Base-by-base conservation (phyloP, 2,113 vertebrate genomes). In the Octodon degus region DNA sequence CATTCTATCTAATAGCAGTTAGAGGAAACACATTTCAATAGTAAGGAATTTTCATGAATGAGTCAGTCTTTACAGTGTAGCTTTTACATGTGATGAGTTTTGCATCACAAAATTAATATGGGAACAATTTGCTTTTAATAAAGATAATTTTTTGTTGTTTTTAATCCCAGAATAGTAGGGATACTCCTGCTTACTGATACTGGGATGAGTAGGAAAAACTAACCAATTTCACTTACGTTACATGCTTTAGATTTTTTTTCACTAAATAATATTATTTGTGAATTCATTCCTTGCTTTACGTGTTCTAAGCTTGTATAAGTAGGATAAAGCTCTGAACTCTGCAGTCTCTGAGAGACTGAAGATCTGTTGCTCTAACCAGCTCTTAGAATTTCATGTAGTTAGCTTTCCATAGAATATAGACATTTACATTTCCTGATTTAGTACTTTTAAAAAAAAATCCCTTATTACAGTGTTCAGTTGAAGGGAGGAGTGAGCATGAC, bases 361-460 rank as follows among this genome's bases (percentile, higher is more conserved):
- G 32, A 74, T 90, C 37, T 76, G 37, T 43, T 88, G 60, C 5
- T 89, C 30, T 95, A 72, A 72, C 63, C 34, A 53, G 76, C 65
- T 88, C 19, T 94, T 91, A 9, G 80, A 93, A 93, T 98, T 97
- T 93, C 85, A 95, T 97, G 96, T 97, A 92, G 93, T 92, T 93
- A 96, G 9, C 72, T 60, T 97, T 97, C 72, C 95, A 27, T 79
- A 93, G 58, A 88, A 86, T 97, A 47, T 70, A 40, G 22, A 97
- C 80, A 87, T 97, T 97, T 96, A 80, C 34, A 76, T 91, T 97
- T 95, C 84, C 84, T 27, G 0, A 74, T 53, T 50, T 95, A 40
- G 30, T 72, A 6, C 43, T 43, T 43, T 43, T 5, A 43, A 43
- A 43, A 43, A 43, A 43, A 43, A 43, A 53, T 94, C 27, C 63